Evolutionary conservation across 2,888 invertebrate genomes (phyloP).

Genomic region (Ormia ochracea): DNA sequence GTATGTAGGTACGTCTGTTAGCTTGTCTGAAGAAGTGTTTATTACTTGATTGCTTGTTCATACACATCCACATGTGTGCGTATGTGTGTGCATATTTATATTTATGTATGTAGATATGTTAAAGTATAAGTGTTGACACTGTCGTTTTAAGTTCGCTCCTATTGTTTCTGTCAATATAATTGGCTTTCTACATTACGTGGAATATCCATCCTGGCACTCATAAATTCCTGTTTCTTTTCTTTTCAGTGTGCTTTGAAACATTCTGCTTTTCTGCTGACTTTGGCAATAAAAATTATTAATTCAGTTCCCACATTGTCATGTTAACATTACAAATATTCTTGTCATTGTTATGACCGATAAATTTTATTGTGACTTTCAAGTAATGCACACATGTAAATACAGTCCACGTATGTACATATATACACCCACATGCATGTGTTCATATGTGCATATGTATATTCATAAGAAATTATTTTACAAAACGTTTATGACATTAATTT

Average conservation of each 20-base stretch:
- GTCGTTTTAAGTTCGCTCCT: slow-evolving; percentile 11
- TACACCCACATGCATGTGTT: slow-evolving; percentile 3
- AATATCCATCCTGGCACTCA: slow-evolving; percentile 10
- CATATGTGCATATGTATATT: too few species aligned
- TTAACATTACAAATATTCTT: slow-evolving; percentile 49
- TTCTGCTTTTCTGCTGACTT: slow-evolving; percentile 48
- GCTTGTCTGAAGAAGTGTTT: background rate
- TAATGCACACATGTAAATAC: too few species aligned
- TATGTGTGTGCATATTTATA: slow-evolving; percentile 13
- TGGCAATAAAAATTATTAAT: slow-evolving; percentile 61
- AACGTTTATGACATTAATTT: slow-evolving; percentile 35
- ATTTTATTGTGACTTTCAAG: background rate
- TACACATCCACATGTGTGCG: background rate
- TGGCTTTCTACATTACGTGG: slow-evolving; percentile 17
- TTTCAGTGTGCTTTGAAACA: background rate
- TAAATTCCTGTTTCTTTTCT: background rate
- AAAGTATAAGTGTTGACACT: slow-evolving; percentile 16
- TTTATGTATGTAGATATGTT: background rate
- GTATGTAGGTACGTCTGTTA: slow-evolving; percentile 12
- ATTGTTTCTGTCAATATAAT: slow-evolving; percentile 15
- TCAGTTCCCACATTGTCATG: slow-evolving; percentile 60
- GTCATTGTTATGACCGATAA: slow-evolving; percentile 9
- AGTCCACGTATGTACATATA: background rate
- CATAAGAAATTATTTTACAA: slow-evolving; percentile 24
- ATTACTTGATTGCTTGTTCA: slow-evolving; percentile 32